Evolutionary conservation across 2,888 invertebrate genomes (phyloP).

Genomic region (Epirrita christyi): DNA sequence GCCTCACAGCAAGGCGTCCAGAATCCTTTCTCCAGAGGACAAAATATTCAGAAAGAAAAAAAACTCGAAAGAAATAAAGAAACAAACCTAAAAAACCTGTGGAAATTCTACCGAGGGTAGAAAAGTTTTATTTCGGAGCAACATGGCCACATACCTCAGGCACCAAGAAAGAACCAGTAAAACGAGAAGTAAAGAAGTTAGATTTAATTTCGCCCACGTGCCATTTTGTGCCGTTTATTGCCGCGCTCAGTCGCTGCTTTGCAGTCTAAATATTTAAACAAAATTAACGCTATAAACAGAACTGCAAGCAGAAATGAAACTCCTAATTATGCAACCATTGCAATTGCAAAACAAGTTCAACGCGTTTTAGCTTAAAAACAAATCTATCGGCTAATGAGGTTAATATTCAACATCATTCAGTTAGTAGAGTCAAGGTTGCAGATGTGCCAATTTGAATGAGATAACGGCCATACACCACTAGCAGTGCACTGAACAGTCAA

Average conservation of each 20-base stretch:
- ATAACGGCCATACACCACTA: constrained; percentile 48
- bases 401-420: constrained; percentile 14
- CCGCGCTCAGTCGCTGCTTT: not conserved
- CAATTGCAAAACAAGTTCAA: not conserved
- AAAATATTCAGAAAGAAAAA: too few species aligned
- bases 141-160: too few species aligned
- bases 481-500: constrained; percentile 15
- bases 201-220: too few species aligned
- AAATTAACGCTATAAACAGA: constrained; percentile 8
- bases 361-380: constrained; percentile 1
- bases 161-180: too few species aligned
- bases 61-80: too few species aligned
- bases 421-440: constrained; percentile 19
- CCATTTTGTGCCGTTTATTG: not conserved
- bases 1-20: too few species aligned
- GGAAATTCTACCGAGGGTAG: too few species aligned
- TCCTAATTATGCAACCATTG: constrained; percentile 7
- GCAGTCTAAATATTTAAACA: constrained; percentile 6
- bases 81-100: too few species aligned
- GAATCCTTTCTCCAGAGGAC: too few species aligned
- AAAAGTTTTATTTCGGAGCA: too few species aligned
- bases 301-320: constrained; percentile 17
- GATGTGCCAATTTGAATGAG: constrained; percentile 47
- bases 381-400: constrained; percentile 20
- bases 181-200: too few species aligned